Evolutionary conservation across 2,113 vertebrate genomes (phyloP), one percentile per base, ranked within the genome.

Genomic region (Anseranas semipalmata): DNA sequence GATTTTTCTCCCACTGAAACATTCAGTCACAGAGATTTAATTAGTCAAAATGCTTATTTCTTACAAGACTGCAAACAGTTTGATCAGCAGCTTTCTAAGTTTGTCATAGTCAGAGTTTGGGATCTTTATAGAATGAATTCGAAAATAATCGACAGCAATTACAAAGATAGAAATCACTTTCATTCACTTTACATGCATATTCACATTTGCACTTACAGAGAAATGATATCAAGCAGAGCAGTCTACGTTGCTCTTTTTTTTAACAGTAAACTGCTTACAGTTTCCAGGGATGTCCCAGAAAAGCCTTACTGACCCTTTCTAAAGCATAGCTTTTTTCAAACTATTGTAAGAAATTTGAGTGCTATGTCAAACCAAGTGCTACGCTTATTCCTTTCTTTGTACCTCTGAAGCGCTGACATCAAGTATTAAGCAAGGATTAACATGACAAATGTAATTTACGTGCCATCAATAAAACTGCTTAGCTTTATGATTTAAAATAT

Each of bases 361-460:
- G 46, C 41, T 83, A 28, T 11, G 37, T 78, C 55, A 84, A 80
- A 63, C n/a, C 27, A 85, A 90, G n/a, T 15, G 33, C 68, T 77
- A 7, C 24, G 33, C 46, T 77, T 77, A 71, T 43, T 84, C 25
- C 82, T 90, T 71, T 58, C 65, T 58, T 32, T 86, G 45, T 28
- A 71, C 16, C 59, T 78, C 73, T 72, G 50, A 93, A 92, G 72
- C 88, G 41, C 28, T 56, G 50, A 76, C 59, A 95, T 63, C 46
- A 88, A 83, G 67, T 63, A 85, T 56, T 83, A 93, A 79, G 52
- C 8, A 71, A 89, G 74, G 43, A 96, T 87, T 80, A 92, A 55
- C 37, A 7, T 77, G 55, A 90, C 55, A 91, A 94, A 93, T 30
- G 48, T n/a, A 67, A 78, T 75, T 81, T 56, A 89, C 56, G 65